phyloP scores from a whole-genome alignment of 1,140 invertebrate species.

The Thaumatotibia leucotreta region DNA sequence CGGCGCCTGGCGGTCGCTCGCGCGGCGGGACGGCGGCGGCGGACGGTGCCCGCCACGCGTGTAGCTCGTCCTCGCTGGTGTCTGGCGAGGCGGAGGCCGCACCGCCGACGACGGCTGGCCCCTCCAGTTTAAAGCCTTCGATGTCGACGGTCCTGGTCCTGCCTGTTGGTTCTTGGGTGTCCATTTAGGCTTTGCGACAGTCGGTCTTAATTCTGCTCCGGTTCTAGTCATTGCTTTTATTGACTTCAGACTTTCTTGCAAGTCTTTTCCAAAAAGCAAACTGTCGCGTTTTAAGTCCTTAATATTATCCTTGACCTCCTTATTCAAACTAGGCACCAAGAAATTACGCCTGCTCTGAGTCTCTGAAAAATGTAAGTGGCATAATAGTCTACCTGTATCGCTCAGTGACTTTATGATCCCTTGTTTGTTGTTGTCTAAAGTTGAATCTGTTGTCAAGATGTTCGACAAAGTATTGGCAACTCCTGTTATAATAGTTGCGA shows the following conservation, averaged over 20 bases:
- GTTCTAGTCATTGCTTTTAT: constrained; percentile 2
- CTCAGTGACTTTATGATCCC: not conserved
- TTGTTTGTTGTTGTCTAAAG: not conserved
- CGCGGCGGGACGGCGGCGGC: too few relatives aligned
- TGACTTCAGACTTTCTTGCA: constrained; percentile 9
- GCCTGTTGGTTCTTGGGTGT: not conserved
- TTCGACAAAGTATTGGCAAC: not conserved
- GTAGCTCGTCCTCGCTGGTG: too few relatives aligned
- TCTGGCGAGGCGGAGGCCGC: not conserved
- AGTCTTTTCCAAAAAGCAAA: not conserved
- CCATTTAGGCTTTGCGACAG: not conserved
- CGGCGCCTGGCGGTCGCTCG: too few relatives aligned
- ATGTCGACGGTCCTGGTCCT: not conserved
- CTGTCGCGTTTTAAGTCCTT: not conserved
- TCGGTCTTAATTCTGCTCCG: not conserved
- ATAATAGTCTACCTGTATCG: not conserved
- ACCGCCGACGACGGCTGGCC: not conserved
- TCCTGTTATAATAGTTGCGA: too few relatives aligned
- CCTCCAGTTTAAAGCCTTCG: constrained; percentile 14
- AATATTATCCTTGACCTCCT: not conserved
- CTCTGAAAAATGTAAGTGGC: constrained; percentile 4
- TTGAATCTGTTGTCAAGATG: not conserved
- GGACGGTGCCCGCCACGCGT: too few relatives aligned
- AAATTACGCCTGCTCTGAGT: not conserved
- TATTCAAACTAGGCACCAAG: not conserved